Conservation (phyloP, 2,888 invertebrate genomes). For the Drosophila longiperda region DNA sequence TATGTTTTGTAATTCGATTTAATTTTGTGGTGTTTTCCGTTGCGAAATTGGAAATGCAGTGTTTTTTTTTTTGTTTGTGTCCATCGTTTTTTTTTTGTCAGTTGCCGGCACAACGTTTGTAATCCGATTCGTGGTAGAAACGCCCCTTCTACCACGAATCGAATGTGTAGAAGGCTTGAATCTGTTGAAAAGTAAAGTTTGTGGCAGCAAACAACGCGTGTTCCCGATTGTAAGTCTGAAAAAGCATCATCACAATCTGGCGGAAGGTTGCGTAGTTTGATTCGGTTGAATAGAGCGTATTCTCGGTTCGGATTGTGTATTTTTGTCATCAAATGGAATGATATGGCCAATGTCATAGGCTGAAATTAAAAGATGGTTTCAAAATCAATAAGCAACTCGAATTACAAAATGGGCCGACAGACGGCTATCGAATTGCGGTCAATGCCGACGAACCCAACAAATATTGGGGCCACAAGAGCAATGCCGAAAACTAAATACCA, state of each 20-base stretch:
- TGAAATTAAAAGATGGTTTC: conserved; percentile 62
- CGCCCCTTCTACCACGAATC: no score
- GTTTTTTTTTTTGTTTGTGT: conserved; percentile 11
- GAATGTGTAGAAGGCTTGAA: conserved; percentile 16
- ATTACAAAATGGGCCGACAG: conserved; percentile 34
- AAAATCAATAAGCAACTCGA: conserved; percentile 52
- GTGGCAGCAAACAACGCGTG: conserved; percentile 3
- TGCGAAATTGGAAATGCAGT: conserved; percentile 48
- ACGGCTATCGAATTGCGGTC: conserved; percentile 22
- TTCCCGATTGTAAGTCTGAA: neutral
- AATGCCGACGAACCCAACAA: neutral
- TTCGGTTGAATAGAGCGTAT: no score
- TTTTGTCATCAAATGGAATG: no score
- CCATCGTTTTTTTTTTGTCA: conserved; percentile 32
- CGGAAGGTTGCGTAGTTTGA: neutral
- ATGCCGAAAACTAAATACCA: conserved; percentile 25
- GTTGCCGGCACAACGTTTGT: conserved; percentile 41
- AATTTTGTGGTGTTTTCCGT: conserved; percentile 37
- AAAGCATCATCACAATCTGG: conserved; percentile 22
- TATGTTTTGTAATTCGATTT: conserved; percentile 35
- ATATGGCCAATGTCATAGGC: neutral
- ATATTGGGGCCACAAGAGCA: conserved; percentile 13
- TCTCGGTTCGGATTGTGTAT: no score
- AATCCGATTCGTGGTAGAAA: conserved; percentile 61
- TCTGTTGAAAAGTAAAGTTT: conserved; percentile 25